These are phyloP conservation scores for Spialia ferax DNA, from an alignment of 2,888 invertebrate species.

Conservation along the genomic window DNA sequence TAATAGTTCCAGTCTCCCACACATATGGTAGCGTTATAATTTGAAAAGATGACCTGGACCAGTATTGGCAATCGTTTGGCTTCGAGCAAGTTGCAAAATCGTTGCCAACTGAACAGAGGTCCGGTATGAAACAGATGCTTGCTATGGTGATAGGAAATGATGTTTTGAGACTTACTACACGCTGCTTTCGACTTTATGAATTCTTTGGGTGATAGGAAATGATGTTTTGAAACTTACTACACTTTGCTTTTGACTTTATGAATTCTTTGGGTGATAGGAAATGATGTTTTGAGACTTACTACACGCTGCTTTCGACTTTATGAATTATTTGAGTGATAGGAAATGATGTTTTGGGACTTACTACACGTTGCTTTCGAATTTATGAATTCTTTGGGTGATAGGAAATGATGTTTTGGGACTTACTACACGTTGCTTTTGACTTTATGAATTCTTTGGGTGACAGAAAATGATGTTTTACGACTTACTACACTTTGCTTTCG, in stretches of 20 bases:
- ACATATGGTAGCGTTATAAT: conserved; percentile 28
- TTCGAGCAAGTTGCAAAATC: conserved; percentile 28
- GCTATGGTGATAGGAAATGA: not conserved
- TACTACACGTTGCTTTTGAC: no score
- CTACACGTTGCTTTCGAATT: no score
- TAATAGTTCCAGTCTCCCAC: not conserved
- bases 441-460: no score
- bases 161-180: not conserved
- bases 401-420: no score
- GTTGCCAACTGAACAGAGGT: conserved; percentile 13
- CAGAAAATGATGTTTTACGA: no score
- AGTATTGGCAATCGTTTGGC: conserved; percentile 27
- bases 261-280: not conserved
- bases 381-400: no score
- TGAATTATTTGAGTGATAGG: no score
- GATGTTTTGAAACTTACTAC: not conserved
- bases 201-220: not conserved
- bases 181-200: no score
- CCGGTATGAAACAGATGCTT: conserved; percentile 7
- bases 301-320: no score
- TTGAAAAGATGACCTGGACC: conserved; percentile 19
- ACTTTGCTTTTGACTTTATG: no score
- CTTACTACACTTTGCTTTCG: no score
- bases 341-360: not conserved
- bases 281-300: not conserved